Conservation (phyloP, 1,140 invertebrate genomes). For the Oncopeltus fasciatus region DNA sequence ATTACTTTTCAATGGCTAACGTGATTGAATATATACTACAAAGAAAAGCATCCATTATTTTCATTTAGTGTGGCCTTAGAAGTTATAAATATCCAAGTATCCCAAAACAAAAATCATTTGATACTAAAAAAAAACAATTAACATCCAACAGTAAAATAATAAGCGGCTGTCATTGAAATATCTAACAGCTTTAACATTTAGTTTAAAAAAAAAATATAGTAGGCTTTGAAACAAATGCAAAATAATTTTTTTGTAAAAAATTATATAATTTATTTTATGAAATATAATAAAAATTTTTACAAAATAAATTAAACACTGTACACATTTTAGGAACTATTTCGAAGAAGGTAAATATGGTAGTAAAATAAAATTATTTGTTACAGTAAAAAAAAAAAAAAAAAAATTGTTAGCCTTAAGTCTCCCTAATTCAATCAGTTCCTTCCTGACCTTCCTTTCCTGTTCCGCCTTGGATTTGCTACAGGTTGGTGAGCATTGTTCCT, state of each 20-base stretch:
- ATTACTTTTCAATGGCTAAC: too few species aligned
- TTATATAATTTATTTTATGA: neutral
- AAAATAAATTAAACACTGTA: neutral
- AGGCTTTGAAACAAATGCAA: neutral
- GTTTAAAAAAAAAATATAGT: too few species aligned
- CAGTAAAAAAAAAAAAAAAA: neutral
- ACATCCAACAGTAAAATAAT: too few species aligned
- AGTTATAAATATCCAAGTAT: too few species aligned
- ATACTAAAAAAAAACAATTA: too few species aligned
- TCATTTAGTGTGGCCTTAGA: too few species aligned
- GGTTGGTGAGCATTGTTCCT: neutral
- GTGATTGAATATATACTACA: too few species aligned
- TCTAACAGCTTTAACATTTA: too few species aligned
- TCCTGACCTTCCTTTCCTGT: conserved; percentile 1
- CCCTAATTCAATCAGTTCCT: neutral
- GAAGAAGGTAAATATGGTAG: too few species aligned
- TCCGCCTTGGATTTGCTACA: neutral
- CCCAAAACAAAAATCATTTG: too few species aligned
- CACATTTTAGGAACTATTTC: neutral
- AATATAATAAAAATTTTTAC: neutral
- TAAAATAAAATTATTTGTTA: neutral
- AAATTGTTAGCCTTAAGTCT: neutral
- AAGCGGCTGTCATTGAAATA: too few species aligned
- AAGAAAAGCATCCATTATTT: too few species aligned
- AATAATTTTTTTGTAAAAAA: neutral